phyloP scores from a whole-genome alignment of 1,140 invertebrate genomes.

The Teleopsis dalmanni region DNA sequence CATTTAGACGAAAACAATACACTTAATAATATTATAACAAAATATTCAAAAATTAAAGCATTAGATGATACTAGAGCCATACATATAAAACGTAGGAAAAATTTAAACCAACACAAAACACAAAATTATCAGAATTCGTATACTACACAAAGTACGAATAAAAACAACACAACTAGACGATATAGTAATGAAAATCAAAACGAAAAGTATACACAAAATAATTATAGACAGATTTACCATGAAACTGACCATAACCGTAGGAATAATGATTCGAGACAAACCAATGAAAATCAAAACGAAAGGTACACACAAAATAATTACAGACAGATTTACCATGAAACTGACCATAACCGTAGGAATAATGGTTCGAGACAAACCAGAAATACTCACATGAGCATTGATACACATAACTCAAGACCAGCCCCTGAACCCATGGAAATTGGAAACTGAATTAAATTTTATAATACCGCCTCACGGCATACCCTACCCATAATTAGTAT shows the following conservation, averaged over 20 bases:
- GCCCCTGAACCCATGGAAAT: background rate
- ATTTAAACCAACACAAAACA: too few species aligned
- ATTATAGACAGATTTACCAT: background rate
- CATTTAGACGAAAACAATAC: background rate
- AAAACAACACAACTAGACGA: too few species aligned
- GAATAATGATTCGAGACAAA: background rate
- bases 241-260: background rate
- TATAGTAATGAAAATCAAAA: too few species aligned
- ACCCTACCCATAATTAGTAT: slow-evolving; percentile 4
- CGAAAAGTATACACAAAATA: background rate
- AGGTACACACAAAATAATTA: background rate
- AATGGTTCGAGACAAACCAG: background rate
- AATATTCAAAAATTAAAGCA: background rate
- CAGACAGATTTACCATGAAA: background rate
- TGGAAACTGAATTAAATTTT: background rate
- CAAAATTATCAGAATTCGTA: too few species aligned
- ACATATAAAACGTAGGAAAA: too few species aligned
- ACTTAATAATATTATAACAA: background rate
- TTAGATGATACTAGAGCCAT: too few species aligned
- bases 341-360: background rate
- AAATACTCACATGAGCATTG: background rate
- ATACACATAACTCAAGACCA: background rate
- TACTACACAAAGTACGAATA: too few species aligned
- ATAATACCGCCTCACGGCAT: background rate
- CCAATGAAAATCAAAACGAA: background rate